These are phyloP conservation scores for Gorsachius magnificus DNA, from an alignment of 2,797 vertebrate genomes.

Conservation along the genomic window DNA sequence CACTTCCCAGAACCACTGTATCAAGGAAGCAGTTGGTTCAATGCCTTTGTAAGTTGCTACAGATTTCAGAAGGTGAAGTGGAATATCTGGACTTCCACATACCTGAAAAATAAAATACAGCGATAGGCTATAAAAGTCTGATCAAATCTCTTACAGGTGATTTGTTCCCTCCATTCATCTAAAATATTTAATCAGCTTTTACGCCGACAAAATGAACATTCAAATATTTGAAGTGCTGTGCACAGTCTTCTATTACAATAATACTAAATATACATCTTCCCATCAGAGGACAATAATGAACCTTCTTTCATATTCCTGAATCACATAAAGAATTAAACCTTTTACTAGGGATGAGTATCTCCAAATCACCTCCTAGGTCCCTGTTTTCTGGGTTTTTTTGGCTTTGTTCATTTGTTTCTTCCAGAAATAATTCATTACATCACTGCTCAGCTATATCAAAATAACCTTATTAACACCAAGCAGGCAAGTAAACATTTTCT, in stretches of 20 bases:
- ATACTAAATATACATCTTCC: background rate
- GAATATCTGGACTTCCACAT: conserved; percentile 98
- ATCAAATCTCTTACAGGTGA: background rate
- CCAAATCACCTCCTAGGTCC: background rate
- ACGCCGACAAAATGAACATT: background rate
- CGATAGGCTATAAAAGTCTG: background rate
- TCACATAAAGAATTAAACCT: background rate
- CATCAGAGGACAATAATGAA: background rate
- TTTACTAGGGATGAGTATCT: background rate
- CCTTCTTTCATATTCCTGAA: background rate
- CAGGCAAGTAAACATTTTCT: background rate
- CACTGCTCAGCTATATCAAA: background rate
- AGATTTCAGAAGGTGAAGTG: conserved; percentile 95
- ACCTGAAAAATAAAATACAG: conserved; percentile 77
- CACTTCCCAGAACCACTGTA: conserved; percentile 99
- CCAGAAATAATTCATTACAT: background rate
- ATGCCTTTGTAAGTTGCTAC: conserved; percentile 98
- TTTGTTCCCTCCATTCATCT: background rate
- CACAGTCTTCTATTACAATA: background rate
- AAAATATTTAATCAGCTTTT: background rate
- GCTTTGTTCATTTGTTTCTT: background rate
- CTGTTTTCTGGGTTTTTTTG: background rate
- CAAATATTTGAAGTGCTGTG: background rate
- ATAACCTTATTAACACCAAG: background rate
- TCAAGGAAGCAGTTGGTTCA: conserved; percentile 90